These are phyloP conservation scores for Xenotilapia caudafasciata DNA, from an alignment of 2,113 vertebrate species.

Conservation along the genomic window DNA sequence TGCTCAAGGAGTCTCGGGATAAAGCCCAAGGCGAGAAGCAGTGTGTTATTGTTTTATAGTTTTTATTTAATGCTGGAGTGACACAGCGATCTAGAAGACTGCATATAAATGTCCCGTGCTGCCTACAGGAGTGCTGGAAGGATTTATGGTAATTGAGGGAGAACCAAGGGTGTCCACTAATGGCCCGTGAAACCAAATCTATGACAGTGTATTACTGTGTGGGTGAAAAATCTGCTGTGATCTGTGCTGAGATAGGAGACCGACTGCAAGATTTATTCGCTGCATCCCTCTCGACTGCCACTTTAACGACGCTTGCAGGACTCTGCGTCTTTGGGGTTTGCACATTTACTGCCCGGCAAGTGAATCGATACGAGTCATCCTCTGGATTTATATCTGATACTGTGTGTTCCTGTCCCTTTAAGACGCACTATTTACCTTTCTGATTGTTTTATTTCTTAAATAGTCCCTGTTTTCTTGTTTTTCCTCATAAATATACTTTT, in stretches of 20 bases:
- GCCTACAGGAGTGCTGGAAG: slow-evolving; percentile 26
- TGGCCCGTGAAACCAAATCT: slow-evolving; percentile 63
- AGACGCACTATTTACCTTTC: background rate
- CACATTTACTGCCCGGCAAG: background rate
- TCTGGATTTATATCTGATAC: background rate
- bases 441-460: background rate
- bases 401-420: background rate
- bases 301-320: slow-evolving; percentile 19
- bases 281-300: background rate
- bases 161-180: slow-evolving; percentile 45
- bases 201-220: slow-evolving; percentile 38
- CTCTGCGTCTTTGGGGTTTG: background rate
- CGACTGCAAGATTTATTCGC: slow-evolving; percentile 20
- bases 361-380: slow-evolving; percentile 21
- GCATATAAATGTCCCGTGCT: slow-evolving; percentile 36
- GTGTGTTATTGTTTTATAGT: background rate
- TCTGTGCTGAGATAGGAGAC: background rate
- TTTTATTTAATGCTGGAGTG: slow-evolving; percentile 23
- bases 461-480: too few relatives aligned
- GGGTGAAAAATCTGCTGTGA: slow-evolving; percentile 23
- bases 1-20: background rate
- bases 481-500: background rate
- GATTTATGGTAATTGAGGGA: slow-evolving; percentile 58
- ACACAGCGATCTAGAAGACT: slow-evolving; percentile 3
- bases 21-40: background rate